These are phyloP conservation scores for Drosophila cognata DNA, from an alignment of 2,888 invertebrate genomes.

Conservation along the genomic window DNA sequence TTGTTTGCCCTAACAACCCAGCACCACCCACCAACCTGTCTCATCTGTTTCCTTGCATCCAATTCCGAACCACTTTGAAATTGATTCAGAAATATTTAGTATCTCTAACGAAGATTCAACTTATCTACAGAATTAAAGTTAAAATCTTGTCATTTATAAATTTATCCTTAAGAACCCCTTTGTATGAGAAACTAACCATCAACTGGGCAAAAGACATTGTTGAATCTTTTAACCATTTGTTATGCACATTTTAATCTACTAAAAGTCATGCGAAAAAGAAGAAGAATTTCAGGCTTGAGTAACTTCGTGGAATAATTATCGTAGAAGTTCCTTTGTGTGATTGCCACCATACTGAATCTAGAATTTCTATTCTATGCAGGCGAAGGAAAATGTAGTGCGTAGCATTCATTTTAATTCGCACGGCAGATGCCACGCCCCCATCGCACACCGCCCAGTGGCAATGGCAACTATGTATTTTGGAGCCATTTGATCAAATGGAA, in stretches of 20 bases:
- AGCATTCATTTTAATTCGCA: conserved; percentile 61
- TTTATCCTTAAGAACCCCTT: background rate
- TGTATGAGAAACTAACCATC: background rate
- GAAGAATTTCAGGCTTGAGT: conserved; percentile 3
- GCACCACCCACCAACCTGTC: background rate
- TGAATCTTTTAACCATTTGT: background rate
- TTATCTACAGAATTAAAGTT: background rate
- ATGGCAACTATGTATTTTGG: conserved; percentile 67
- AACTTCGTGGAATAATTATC: conserved; percentile 1
- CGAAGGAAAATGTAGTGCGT: conserved; percentile 68
- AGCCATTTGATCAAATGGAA: conserved; percentile 76
- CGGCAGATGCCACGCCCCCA: conserved; percentile 43
- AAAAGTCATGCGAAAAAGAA: background rate
- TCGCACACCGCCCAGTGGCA: conserved; percentile 27
- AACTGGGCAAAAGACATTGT: background rate
- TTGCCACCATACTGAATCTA: conserved; percentile 9
- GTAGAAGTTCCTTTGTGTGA: conserved; percentile 1
- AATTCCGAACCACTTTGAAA: conserved; percentile 41
- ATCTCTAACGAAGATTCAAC: background rate
- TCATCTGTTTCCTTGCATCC: conserved; percentile 3
- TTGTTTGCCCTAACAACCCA: conserved; percentile 43
- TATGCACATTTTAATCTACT: conserved; percentile 8
- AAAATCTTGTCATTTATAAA: background rate
- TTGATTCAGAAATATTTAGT: conserved; percentile 40
- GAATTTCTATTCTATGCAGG: conserved; percentile 19